phyloP scores from a whole-genome alignment of 2,113 vertebrate species.

The Colius striatus region DNA sequence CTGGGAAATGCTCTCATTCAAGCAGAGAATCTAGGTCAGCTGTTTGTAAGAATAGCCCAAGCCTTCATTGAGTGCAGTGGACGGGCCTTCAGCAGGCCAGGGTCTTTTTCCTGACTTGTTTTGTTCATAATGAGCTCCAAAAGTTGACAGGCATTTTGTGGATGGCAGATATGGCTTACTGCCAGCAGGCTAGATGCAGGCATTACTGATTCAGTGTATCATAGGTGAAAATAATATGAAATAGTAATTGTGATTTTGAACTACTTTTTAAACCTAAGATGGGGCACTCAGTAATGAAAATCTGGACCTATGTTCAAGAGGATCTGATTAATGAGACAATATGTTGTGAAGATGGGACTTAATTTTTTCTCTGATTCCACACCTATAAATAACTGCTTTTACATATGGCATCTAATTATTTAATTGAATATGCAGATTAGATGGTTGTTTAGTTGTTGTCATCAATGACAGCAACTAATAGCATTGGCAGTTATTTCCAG shows the following conservation, averaged over 20 bases:
- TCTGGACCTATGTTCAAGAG: background rate
- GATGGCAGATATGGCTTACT: background rate
- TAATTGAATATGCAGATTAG: slow-evolving; percentile 46
- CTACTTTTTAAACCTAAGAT: background rate
- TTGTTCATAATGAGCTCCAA: background rate
- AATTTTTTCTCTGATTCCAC: background rate
- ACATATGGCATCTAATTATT: slow-evolving; percentile 45
- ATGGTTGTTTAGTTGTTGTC: slow-evolving; percentile 22
- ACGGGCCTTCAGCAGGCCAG: background rate
- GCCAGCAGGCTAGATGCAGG: background rate
- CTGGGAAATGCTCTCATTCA: slow-evolving; percentile 57
- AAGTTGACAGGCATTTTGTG: slow-evolving; percentile 30
- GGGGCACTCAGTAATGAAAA: background rate
- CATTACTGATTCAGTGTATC: background rate
- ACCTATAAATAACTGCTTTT: slow-evolving; percentile 38
- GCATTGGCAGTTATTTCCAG: slow-evolving; percentile 12
- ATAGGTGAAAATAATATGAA: background rate
- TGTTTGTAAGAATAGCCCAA: slow-evolving; percentile 40
- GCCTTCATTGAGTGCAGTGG: background rate
- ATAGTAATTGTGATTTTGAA: background rate
- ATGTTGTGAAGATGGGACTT: background rate
- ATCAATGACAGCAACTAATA: slow-evolving; percentile 44
- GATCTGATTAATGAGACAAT: background rate
- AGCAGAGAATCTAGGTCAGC: slow-evolving; percentile 74
- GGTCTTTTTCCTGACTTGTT: background rate